A percentile compares a stretch with the other conserved stretches of the same genome.
phyloP scores from a whole-genome alignment of 2,113 vertebrate genomes.

The Patagioenas fasciata region DNA sequence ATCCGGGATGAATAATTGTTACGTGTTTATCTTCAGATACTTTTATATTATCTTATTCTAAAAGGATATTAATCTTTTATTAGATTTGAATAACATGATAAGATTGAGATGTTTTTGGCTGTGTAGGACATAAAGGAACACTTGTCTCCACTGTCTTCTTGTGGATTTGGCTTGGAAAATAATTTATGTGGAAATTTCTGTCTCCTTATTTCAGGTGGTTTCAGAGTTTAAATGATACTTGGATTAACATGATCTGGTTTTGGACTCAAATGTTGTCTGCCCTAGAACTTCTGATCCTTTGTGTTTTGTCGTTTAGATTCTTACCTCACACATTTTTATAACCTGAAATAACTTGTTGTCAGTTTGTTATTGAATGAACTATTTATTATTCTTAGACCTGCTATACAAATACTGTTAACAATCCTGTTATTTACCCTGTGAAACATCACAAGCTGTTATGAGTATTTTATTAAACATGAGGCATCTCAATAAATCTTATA shows the following conservation, averaged over 20 bases:
- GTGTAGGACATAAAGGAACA: neutral
- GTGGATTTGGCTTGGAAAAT: neutral
- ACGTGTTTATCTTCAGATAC: constrained; percentile 44
- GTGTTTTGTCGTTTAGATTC: constrained; percentile 8
- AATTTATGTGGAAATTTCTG: constrained; percentile 34
- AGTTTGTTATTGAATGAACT: constrained; percentile 11
- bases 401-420: constrained; percentile 10
- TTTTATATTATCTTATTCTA: constrained; percentile 33
- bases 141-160: neutral
- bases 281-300: neutral
- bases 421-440: constrained; percentile 34
- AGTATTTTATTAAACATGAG: constrained; percentile 57
- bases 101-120: constrained; percentile 29
- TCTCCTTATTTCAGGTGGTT: neutral
- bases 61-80: constrained; percentile 57
- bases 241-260: neutral
- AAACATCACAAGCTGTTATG: constrained; percentile 36
- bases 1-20: neutral
- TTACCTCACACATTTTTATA: constrained; percentile 17
- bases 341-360: constrained; percentile 40
- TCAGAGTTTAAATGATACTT: neutral
- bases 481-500: constrained; percentile 39
- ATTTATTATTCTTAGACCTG: constrained; percentile 42
- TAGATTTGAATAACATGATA: constrained; percentile 51
- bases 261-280: neutral